Evolutionary conservation across 2,113 vertebrate genomes (phyloP).

Genomic region (Cairina moschata): DNA sequence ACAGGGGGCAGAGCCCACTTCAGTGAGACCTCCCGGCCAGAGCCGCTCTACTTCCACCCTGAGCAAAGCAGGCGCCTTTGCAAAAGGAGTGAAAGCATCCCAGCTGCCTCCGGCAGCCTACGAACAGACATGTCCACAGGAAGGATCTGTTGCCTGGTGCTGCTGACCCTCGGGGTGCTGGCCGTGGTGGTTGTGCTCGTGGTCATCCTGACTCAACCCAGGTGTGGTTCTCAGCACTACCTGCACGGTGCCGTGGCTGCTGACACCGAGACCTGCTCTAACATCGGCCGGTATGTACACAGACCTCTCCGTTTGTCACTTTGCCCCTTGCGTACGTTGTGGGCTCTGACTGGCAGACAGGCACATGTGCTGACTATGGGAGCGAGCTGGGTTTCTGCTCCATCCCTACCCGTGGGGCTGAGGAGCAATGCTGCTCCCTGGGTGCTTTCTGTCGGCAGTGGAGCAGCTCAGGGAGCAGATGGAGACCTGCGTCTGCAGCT

Average conservation of each 20-base stretch:
- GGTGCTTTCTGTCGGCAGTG: rapidly evolving
- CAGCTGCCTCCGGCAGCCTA: rapidly evolving
- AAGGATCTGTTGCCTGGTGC: slow-evolving; percentile 29
- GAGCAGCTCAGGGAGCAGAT: background rate
- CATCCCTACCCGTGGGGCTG: background rate
- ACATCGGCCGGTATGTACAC: slow-evolving; percentile 80
- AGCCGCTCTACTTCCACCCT: background rate
- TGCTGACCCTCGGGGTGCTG: slow-evolving; percentile 4
- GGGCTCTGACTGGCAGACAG: background rate
- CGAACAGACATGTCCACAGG: background rate
- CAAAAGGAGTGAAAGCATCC: background rate
- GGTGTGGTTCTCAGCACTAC: slow-evolving; percentile 40
- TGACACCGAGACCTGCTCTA: slow-evolving; percentile 82
- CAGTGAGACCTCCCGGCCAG: background rate
- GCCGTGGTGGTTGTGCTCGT: rapidly evolving
- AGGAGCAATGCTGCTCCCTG: background rate
- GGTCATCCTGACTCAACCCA: background rate
- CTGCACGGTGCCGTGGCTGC: slow-evolving; percentile 81
- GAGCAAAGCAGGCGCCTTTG: background rate
- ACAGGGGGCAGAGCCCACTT: background rate
- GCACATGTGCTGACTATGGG: rapidly evolving
- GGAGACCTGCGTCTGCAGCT: background rate
- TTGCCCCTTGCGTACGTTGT: rapidly evolving
- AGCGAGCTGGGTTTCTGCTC: background rate
- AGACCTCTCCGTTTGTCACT: background rate